Evolutionary conservation across 2,113 vertebrate genomes (phyloP).

Genomic region (Myrmecophaga tridactyla): DNA sequence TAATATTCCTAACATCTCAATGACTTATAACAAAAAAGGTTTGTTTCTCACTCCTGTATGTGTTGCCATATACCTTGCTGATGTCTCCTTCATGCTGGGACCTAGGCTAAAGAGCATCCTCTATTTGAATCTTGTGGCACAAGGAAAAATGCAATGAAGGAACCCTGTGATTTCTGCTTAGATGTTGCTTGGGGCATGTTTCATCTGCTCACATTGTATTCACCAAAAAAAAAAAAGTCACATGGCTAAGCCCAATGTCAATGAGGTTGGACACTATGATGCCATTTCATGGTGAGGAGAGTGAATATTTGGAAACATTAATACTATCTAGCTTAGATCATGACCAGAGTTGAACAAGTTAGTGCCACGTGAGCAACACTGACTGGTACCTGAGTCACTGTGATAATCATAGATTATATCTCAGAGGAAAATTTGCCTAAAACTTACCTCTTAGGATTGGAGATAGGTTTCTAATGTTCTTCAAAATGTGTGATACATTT

Average conservation of each 20-base stretch:
- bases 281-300: neutral
- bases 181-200: neutral
- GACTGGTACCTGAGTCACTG: neutral
- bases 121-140: neutral
- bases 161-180: neutral
- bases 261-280: neutral
- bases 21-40: neutral
- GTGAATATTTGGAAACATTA: neutral
- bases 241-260: neutral
- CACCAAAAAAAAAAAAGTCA: neutral
- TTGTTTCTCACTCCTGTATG: neutral
- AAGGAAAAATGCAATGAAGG: neutral
- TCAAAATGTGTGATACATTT: neutral
- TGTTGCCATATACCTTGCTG: neutral
- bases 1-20: neutral
- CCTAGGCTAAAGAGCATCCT: neutral
- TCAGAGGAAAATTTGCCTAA: neutral
- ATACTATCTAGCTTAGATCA: neutral
- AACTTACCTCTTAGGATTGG: neutral
- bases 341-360: neutral
- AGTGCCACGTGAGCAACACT: neutral
- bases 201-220: neutral
- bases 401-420: neutral
- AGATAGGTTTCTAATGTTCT: neutral
- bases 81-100: neutral